Evolutionary conservation across 2,797 vertebrate species (phyloP), one percentile per base, ranked within the genome.

Genomic region (Hemibagrus guttatus): DNA sequence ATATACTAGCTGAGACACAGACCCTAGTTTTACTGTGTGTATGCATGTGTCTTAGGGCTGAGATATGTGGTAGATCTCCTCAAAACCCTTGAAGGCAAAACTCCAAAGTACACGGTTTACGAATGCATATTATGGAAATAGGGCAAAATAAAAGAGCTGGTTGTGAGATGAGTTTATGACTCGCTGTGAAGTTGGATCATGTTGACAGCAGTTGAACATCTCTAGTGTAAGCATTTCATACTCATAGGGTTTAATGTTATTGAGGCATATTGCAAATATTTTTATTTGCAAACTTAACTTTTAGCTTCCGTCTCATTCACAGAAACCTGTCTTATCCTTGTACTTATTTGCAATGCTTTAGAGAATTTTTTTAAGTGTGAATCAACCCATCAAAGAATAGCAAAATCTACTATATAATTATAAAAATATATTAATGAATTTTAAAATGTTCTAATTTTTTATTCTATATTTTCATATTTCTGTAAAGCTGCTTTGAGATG

Each of bases 101-200:
- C 90, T 92, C 91, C 91, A 90, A 92, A 91, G 91, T 92, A 92
- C 92, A 93, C 92, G 95, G 92, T 94, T 95, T 94, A 91, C 93
- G 93, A 93, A 94, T 93, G 91, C 92, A 94, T 94, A 94, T 94
- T 94, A 95, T 95, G 95, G 92, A 96, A 96, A 95, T 94, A 91
- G 95, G 95, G 95, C 94, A 94, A 92, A 93, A 85, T 83, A 90
- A 92, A 93, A 93, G 90, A 92, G 91, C 93, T 94, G 92, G 92
- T 91, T 93, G 91, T 90, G 90, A 90, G 91, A 90, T 89, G 83
- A 92, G 92, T 92, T 91, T 91, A 92, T 89, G 90, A 92, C 92
- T 92, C 90, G 89, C 90, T 91, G 91, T 91, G 89, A 92, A 71
- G 84, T 92, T 92, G 89, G 91, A 92, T 91, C 92, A 92, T 90